Base-by-base conservation (phyloP, 2,888 invertebrate species). In the Ormyrus pomaceus region DNA sequence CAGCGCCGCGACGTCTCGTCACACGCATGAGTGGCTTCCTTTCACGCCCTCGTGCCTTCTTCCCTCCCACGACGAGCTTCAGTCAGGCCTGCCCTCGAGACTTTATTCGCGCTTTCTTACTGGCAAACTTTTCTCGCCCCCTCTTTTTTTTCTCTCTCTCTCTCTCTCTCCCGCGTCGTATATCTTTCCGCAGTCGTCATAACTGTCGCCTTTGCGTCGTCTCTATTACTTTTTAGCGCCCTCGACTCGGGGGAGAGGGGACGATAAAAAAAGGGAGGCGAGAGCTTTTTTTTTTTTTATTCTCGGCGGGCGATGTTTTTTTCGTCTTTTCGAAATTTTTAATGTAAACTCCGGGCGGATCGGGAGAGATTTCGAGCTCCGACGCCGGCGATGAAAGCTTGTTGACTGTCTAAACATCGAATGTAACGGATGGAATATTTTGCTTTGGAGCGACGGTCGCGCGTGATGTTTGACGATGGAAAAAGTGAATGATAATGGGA, bases 21-120 rank as follows among this genome's bases (percentile, higher is more conserved):
- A 66, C 51, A 72, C 76, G 80, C 82, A 79, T 78, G 77, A 76
- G 75, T 65, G 70, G 75, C 79, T 81, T 73, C 65, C 77, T 77
- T 73, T 66, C 55, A 48, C 69, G 56, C 72, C 76, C 77, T 71
- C 70, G 66, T 73, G 64, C 56, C 59, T 9, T 8, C 19, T 19
- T 19, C 19, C 19, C 19, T 61, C 48, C 55, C 34, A 1, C 34
- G 10, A 6, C 51, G 6, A 48, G n/a, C 68, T 6, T 48, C 53
- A 50, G 45, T 45, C 45, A 7, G 48, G 10, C 11, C 7, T 13
- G n/a, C 13, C 0, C 13, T 48, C 53, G 48, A 72, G 46, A 1
- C 59, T n/a, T 66, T 13, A 19, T 62, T 53, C 11, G 10, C 58
- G 46, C 51, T 76, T 61, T 56, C 71, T 76, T 68, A 46, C 51